phyloP scores from a whole-genome alignment of 2,113 vertebrate species.

The Empidonax traillii region DNA sequence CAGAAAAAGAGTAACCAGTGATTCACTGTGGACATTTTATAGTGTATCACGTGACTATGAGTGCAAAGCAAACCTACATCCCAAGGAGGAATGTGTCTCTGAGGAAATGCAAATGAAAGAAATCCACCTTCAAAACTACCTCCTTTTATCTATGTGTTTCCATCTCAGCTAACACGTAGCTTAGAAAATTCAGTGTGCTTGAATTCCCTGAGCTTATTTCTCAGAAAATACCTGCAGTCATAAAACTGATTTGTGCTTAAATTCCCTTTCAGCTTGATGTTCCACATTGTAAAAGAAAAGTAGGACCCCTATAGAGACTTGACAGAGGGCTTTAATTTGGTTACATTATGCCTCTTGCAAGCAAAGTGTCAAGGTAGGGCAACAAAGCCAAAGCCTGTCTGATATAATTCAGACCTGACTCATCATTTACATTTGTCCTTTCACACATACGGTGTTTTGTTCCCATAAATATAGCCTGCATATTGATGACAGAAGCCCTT shows the following conservation, averaged over 20 bases:
- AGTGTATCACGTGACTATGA: background rate
- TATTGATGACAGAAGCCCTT: background rate
- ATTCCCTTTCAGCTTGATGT: constrained; percentile 6
- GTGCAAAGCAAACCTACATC: background rate
- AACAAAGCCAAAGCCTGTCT: background rate
- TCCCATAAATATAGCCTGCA: background rate
- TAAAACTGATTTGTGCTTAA: background rate
- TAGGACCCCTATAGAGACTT: background rate
- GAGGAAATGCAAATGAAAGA: constrained; percentile 2
- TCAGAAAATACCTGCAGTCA: background rate
- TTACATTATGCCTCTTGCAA: background rate
- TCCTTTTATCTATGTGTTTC: background rate
- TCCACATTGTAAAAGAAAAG: background rate
- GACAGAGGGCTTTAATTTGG: background rate
- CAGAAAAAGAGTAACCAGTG: background rate
- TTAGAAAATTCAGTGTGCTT: background rate
- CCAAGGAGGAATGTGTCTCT: background rate
- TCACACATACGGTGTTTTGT: background rate
- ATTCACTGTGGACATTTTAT: background rate
- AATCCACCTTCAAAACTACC: background rate
- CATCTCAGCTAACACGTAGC: background rate
- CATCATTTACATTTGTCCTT: background rate
- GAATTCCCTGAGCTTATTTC: background rate
- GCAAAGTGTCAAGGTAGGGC: background rate
- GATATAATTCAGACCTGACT: background rate